Percentiles rank a stretch among this genome's conserved stretches.
Evolutionary conservation across 2,113 vertebrate species (phyloP).

Genomic region (Nothocercus nigrocapillus): DNA sequence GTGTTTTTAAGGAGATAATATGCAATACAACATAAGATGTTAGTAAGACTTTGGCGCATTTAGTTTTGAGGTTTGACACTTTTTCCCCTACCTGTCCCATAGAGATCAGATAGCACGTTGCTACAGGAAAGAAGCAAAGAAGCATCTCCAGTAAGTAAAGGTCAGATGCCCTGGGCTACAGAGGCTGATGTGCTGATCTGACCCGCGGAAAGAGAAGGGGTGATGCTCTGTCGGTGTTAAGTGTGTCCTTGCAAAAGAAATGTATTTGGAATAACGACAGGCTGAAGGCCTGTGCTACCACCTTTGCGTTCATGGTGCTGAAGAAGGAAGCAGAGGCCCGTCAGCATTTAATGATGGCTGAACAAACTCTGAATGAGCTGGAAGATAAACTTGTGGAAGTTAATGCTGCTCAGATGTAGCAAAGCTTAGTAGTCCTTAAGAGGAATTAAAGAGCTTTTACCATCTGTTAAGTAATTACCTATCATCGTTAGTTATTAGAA

Average conservation of each 20-base stretch:
- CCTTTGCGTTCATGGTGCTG: not conserved
- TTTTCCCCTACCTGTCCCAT: not conserved
- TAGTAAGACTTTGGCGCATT: not conserved
- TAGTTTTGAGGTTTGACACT: not conserved
- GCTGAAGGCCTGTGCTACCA: not conserved
- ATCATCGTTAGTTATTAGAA: conserved; percentile 63
- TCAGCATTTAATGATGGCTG: conserved; percentile 15
- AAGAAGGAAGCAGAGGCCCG: not conserved
- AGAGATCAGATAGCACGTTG: not conserved
- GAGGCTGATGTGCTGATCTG: not conserved
- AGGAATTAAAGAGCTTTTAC: conserved; percentile 56
- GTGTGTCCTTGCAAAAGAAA: not conserved
- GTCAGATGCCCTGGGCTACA: not conserved
- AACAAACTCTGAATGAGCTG: conserved; percentile 24
- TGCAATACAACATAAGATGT: not conserved
- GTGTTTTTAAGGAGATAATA: not conserved
- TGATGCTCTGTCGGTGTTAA: not conserved
- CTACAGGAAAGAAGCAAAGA: not conserved
- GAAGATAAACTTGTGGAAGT: conserved; percentile 48
- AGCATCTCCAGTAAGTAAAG: not conserved
- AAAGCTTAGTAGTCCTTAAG: conserved; percentile 48
- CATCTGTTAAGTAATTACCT: conserved; percentile 64
- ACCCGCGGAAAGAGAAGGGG: not conserved
- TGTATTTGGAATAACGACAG: not conserved
- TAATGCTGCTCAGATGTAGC: conserved; percentile 36